phyloP scores from a whole-genome alignment of 2,888 invertebrate species.

The Polyommatus icarus region DNA sequence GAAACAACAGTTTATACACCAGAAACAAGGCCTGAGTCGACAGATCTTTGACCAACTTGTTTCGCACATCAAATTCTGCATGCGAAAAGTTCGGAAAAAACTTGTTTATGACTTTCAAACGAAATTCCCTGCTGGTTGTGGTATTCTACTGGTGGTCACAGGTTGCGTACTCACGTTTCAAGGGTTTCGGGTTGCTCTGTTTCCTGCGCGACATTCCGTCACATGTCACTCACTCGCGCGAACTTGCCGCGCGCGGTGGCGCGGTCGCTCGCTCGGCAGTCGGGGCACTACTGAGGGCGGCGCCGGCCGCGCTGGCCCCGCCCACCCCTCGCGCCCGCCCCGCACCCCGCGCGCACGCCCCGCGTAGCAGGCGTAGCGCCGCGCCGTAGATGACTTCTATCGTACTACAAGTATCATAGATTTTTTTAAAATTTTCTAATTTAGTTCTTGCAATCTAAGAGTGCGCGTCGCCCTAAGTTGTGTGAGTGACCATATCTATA shows the following conservation, averaged over 20 bases:
- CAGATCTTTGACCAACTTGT: not conserved
- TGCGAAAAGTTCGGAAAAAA: not conserved
- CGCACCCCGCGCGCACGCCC: constrained; percentile 40
- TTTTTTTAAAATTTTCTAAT: not conserved
- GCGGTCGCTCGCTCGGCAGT: constrained; percentile 45
- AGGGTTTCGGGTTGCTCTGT: constrained; percentile 97
- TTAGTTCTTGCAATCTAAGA: too few relatives aligned
- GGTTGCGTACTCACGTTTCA: constrained; percentile 89
- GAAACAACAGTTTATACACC: too few relatives aligned
- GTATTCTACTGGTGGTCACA: too few relatives aligned
- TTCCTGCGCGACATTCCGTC: constrained; percentile 94
- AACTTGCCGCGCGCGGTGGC: constrained; percentile 21
- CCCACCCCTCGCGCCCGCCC: constrained; percentile 49
- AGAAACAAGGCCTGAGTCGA: too few relatives aligned
- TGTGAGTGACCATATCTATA: too few relatives aligned
- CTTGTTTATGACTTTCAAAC: not conserved
- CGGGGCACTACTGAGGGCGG: constrained; percentile 54
- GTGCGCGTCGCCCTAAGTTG: too few relatives aligned
- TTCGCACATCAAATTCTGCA: not conserved
- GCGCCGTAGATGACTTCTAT: constrained; percentile 43
- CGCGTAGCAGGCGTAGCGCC: constrained; percentile 47
- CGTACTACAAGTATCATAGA: constrained; percentile 32
- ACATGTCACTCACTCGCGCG: constrained; percentile 35
- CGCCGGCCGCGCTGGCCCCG: constrained; percentile 51
- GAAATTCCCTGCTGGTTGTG: not conserved